These are phyloP conservation scores for Hedychridium roseum DNA, from an alignment of 2,888 invertebrate genomes.

Conservation along the genomic window DNA sequence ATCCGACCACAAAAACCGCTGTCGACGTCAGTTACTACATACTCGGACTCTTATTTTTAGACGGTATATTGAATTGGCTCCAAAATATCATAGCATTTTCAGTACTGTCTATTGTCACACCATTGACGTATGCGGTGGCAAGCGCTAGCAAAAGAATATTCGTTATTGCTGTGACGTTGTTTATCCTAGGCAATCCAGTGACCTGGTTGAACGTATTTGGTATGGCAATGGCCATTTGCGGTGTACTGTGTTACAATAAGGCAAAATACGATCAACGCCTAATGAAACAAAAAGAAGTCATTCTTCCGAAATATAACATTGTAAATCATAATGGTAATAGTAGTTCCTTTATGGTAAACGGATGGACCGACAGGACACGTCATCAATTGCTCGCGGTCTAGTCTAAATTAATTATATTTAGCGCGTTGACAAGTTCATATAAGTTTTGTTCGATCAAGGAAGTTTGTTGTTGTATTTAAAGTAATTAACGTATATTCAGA, in stretches of 20 bases:
- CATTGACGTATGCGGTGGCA: constrained; percentile 94
- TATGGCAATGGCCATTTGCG: constrained; percentile 88
- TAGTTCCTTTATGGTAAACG: constrained; percentile 47
- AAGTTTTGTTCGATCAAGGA: constrained; percentile 21
- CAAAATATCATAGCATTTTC: constrained; percentile 96
- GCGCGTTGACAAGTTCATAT: constrained; percentile 21
- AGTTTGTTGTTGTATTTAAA: background rate
- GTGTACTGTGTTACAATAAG: constrained; percentile 91
- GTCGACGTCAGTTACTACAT: constrained; percentile 64
- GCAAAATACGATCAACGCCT: constrained; percentile 76
- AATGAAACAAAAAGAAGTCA: constrained; percentile 64
- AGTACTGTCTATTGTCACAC: constrained; percentile 89
- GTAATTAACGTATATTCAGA: constrained; percentile 4
- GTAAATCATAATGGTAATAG: constrained; percentile 36
- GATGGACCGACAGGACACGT: constrained; percentile 43
- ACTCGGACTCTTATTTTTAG: constrained; percentile 72
- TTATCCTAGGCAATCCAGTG: constrained; percentile 91
- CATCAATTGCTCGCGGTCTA: constrained; percentile 49
- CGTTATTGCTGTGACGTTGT: constrained; percentile 87
- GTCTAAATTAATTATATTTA: constrained; percentile 28
- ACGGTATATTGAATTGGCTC: constrained; percentile 90
- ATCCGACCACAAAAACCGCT: constrained; percentile 62
- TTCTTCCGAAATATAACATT: constrained; percentile 65
- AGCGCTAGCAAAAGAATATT: constrained; percentile 94
- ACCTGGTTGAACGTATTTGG: constrained; percentile 86